These are phyloP conservation scores for Ophonus ardosiacus DNA, from an alignment of 2,888 invertebrate species.

Conservation along the genomic window DNA sequence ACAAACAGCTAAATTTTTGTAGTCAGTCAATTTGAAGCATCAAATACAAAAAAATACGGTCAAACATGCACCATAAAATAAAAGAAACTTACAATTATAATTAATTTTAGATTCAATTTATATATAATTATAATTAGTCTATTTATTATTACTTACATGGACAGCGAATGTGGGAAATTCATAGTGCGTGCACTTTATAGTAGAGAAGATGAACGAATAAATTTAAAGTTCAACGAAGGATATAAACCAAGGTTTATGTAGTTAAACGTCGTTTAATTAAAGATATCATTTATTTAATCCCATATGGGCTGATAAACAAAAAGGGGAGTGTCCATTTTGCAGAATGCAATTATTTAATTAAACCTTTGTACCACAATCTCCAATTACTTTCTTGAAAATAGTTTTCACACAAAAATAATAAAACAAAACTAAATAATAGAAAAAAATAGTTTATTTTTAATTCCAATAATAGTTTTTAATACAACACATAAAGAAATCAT, in stretches of 20 bases:
- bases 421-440: slow-evolving; percentile 18
- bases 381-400: neutral
- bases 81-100: neutral
- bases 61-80: neutral
- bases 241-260: neutral
- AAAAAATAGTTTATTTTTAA: neutral
- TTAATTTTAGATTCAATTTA: neutral
- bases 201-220: neutral
- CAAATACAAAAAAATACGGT: too few relatives aligned
- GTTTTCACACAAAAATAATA: slow-evolving; percentile 43
- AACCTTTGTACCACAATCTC: neutral
- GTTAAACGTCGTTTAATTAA: neutral
- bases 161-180: neutral
- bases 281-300: neutral
- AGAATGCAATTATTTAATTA: neutral
- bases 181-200: neutral
- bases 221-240: neutral
- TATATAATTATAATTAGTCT: neutral
- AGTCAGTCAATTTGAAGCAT: too few relatives aligned
- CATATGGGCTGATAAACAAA: slow-evolving; percentile 12
- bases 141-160: neutral
- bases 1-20: too few relatives aligned
- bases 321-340: slow-evolving; percentile 22
- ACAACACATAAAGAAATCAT: neutral
- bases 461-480: neutral